These are phyloP conservation scores for Leptinotarsa tumamoca DNA, from an alignment of 2,888 invertebrate genomes.

Conservation along the genomic window DNA sequence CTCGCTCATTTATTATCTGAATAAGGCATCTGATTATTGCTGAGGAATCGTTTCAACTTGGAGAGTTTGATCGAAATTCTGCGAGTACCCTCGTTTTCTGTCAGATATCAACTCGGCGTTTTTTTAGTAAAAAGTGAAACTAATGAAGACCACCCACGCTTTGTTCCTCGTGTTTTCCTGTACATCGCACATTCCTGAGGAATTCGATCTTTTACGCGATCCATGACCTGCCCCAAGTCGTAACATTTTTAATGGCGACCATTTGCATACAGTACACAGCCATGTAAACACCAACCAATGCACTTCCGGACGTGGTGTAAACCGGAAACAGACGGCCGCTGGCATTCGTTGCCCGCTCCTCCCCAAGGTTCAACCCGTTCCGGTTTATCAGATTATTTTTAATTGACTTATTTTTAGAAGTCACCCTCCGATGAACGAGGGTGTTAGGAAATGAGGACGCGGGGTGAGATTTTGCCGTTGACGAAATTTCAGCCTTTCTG, in stretches of 20 bases:
- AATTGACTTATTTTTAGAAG: conserved; percentile 42
- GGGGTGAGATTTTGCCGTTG: neutral
- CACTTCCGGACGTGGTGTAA: conserved; percentile 61
- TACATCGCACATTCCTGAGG: conserved; percentile 13
- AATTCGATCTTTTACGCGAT: conserved; percentile 19
- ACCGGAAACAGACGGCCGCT: conserved; percentile 59
- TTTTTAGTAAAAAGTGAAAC: no score
- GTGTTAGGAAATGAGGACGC: neutral
- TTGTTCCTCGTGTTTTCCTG: neutral
- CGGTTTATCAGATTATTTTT: conserved; percentile 42
- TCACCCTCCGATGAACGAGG: conserved; percentile 2
- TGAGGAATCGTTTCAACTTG: no score
- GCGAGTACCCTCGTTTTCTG: no score
- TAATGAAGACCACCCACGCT: neutral
- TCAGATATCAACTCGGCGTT: no score
- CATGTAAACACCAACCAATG: conserved; percentile 61
- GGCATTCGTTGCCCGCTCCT: conserved; percentile 53
- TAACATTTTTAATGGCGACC: conserved; percentile 60
- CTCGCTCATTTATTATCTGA: no score
- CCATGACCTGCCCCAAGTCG: conserved; percentile 57
- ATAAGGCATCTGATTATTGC: no score
- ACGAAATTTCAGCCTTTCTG: neutral
- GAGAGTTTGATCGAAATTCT: no score
- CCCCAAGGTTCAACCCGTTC: conserved; percentile 43
- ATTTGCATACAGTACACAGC: conserved; percentile 60